A percentile compares a stretch with the other conserved stretches of the same genome.
Evolutionary conservation across 2,113 vertebrate species (phyloP).

Genomic region (Myotis davidii): DNA sequence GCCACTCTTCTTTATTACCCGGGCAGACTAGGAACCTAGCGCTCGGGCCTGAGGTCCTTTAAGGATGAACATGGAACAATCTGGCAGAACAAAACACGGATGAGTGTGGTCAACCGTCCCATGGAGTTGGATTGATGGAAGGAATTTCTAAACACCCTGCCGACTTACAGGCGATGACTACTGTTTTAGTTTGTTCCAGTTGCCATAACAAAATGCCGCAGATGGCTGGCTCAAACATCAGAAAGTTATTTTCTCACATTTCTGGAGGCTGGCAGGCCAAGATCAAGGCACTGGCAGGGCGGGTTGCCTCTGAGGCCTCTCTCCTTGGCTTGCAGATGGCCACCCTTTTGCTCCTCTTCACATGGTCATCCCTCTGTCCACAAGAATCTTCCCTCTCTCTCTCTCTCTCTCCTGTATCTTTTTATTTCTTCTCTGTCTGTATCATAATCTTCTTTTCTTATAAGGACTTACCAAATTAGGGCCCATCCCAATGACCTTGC

Average conservation of each 20-base stretch:
- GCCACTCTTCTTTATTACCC: background rate
- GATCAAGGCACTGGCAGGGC: background rate
- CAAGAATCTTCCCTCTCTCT: accelerated
- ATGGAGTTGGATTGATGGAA: background rate
- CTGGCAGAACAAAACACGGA: background rate
- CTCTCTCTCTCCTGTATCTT: too few relatives aligned
- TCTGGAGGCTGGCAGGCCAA: background rate
- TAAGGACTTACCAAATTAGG: background rate
- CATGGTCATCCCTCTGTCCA: accelerated
- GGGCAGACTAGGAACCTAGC: background rate
- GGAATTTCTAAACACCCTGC: background rate
- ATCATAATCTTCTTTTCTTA: background rate
- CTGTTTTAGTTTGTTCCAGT: too few relatives aligned
- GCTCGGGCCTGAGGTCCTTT: background rate
- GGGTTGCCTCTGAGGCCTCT: accelerated
- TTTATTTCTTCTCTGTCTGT: background rate
- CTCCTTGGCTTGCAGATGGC: too few relatives aligned
- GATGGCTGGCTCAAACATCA: background rate
- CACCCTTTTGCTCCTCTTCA: accelerated
- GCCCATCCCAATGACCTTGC: background rate
- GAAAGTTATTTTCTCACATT: too few relatives aligned
- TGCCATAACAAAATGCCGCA: background rate
- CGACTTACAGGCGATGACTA: background rate
- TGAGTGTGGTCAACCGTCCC: background rate
- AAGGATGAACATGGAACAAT: background rate